phyloP scores from a whole-genome alignment of 92 coral and sea anemone species.

The Palythoa grandiflora region DNA sequence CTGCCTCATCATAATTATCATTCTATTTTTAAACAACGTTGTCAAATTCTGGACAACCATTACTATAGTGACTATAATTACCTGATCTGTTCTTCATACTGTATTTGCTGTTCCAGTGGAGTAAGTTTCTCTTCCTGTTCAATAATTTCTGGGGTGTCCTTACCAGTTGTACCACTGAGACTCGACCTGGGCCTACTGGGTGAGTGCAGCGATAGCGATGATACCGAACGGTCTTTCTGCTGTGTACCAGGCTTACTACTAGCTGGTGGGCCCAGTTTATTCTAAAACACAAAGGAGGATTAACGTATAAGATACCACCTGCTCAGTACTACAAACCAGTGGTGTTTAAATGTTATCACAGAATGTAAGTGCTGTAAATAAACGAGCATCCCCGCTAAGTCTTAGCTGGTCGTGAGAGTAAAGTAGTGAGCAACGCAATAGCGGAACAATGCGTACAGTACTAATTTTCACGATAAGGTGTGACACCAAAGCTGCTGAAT shows the following conservation, averaged over 20 bases:
- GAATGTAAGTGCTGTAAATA: too few relatives aligned
- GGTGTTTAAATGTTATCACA: too few relatives aligned
- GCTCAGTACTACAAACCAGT: not conserved
- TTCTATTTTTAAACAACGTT: too few relatives aligned
- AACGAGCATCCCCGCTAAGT: too few relatives aligned
- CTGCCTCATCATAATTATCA: too few relatives aligned
- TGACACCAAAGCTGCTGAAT: too few relatives aligned
- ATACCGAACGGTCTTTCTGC: constrained; percentile 86
- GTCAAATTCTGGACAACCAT: too few relatives aligned
- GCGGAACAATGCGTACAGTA: too few relatives aligned
- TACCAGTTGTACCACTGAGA: constrained; percentile 81
- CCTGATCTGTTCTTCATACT: constrained; percentile 88
- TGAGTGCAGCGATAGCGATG: constrained; percentile 94
- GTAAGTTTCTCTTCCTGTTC: constrained; percentile 85
- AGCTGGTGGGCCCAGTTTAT: constrained; percentile 38
- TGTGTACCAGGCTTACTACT: constrained; percentile 76
- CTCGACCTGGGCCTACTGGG: constrained; percentile 94
- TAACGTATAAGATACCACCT: not conserved
- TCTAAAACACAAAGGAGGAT: not conserved
- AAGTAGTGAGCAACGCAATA: too few relatives aligned
- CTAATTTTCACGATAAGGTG: too few relatives aligned
- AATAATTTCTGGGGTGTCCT: constrained; percentile 86
- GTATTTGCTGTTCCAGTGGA: constrained; percentile 80
- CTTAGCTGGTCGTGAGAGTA: too few relatives aligned
- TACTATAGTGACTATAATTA: constrained; percentile 18